Evolutionary conservation across 2,888 invertebrate genomes (phyloP), one percentile per base, ranked within the genome.

Genomic region (Mythimna albipuncta): DNA sequence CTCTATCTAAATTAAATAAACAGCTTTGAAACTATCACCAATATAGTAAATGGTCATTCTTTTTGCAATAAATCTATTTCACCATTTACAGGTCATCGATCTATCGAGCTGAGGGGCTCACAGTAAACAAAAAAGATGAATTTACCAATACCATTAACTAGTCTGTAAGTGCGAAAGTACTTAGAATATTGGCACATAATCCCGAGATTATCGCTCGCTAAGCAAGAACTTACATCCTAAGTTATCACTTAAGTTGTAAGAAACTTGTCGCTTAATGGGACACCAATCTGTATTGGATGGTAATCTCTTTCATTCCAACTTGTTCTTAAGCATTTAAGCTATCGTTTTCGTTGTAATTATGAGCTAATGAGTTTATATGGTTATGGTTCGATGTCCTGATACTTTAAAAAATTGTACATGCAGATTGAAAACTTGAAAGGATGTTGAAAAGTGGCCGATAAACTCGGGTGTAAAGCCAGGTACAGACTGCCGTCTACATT

Each of bases 191-290:
- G 61, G 54, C 67, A 62, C 54, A 75, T 75, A 65, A 75, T 65
- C 69, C 38, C 0, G 50, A 65, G 77, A 75, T 74, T 65, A 79
- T 61, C 50, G 35, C n/a, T 11, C 47, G 19, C 44, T 63, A 69
- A 69, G 65, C 26, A 63, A 52, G 54, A 71, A 76, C 81, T 76
- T 69, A 55, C 59, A 47, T 62, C 47, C 38, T 54, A 62, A 67
- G 50, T 67, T 71, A 71, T 75, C 38, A 44, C 55, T 69, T 47
- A 66, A 62, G 47, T 70, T 64, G 57, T 47, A 26, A 32, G 59
- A 32, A 76, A 76, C 76, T 79, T 63, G 58, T 81, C 65, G 72
- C 64, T 63, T 77, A 80, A 71, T 72, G 54, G 67, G 38, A 11
- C 11, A 16, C 50, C 54, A 65, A 59, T 58, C 57, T 62, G 47